Base-by-base conservation (phyloP, 2,113 vertebrate genomes). In the Oryzias celebensis region DNA sequence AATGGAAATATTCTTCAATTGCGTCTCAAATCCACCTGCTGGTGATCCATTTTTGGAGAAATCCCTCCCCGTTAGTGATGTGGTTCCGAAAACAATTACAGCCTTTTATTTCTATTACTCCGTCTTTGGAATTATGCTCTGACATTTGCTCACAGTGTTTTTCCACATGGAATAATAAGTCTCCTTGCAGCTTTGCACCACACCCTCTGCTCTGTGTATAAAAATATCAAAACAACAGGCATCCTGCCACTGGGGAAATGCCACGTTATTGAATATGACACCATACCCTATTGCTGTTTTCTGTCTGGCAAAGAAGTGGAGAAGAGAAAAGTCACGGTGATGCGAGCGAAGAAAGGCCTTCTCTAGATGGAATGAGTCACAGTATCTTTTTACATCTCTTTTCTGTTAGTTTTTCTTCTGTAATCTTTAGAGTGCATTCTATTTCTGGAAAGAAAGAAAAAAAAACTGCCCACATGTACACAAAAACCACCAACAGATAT, bases 251-350 rank as follows among this genome's bases (percentile, higher is more conserved):
- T 57, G 61, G 62, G 22, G 49, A 73, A 59, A 52, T 23, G 23
- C 42, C 71, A 69, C 71, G 63, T 70, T 78, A 62, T 58, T 72
- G 69, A 83, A 86, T 86, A 83, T 82, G 77, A 82, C 78, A 78
- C 62, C 51, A n/a, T 47, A 44, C 54, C 47, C 64, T 82, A 75
- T 73, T 70, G 58, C 71, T 79, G 73, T 65, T 78, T 71, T 73
- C 78, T 14, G 16, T 62, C 77, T 62, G 61, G 70, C 58, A 67
- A 42, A 26, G 52, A n/a, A 57, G 62, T 7, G 48, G 44, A 73
- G 83, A 80, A 79, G 59, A 73, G 56, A 74, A 61, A 50, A 52
- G 82, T 80, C 82, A 82, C 83, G 84, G 84, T 85, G 80, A 84
- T 41, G 69, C 54, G 31, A 77, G 71, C 12, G 2, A 68, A 80